Base-by-base conservation (phyloP, 2,113 vertebrate species). In the Leucopsar rothschildi region DNA sequence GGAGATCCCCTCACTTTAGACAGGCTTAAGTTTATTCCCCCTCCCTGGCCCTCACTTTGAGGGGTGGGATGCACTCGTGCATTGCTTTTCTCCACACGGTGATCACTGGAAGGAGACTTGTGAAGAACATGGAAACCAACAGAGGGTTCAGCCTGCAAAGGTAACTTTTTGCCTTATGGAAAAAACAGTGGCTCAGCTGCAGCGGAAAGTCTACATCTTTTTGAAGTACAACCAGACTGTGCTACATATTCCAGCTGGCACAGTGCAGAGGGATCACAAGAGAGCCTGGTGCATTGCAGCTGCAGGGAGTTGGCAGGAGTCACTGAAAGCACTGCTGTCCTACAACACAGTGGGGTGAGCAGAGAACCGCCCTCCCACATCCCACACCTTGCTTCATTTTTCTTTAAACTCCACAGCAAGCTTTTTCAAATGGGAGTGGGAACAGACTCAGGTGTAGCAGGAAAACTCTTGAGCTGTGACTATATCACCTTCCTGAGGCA, bases 321-420 rank as follows among this genome's bases (percentile, higher is more conserved):
- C 65, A 17, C 66, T 44, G 50, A 18, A 70, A 59, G 17, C 21
- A 1, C 28, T 33, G 21, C 9, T 61, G 59, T 64, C 68, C 76
- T 21, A 8, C 1, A 12, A 45, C n/a, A 27, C 50, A 17, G 9
- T 0, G 2, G 19, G 14, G 44, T 10, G 44, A 90, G 44, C 22
- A 20, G 25, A 40, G 10, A 28, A 12, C 35, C 1, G 3, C 17
- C 15, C 13, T 57, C n/a, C 27, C 17, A 9, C 31, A 18, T 37
- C 42, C 29, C 0, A 0, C 7, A 84, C 14, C 8, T 9, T 0
- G 0, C 5, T 55, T 1, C 0, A 17, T 22, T 71, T 71, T 12
- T 3, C 9, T 47, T 29, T 20, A 13, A 40, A 17, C 12, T 66
- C 17, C 45, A 5, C 2, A 4, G 42, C 17, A 77, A 52, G 25